Evolutionary conservation across 2,113 vertebrate species (phyloP).

Genomic region (Cyphomyrus plagiostoma): DNA sequence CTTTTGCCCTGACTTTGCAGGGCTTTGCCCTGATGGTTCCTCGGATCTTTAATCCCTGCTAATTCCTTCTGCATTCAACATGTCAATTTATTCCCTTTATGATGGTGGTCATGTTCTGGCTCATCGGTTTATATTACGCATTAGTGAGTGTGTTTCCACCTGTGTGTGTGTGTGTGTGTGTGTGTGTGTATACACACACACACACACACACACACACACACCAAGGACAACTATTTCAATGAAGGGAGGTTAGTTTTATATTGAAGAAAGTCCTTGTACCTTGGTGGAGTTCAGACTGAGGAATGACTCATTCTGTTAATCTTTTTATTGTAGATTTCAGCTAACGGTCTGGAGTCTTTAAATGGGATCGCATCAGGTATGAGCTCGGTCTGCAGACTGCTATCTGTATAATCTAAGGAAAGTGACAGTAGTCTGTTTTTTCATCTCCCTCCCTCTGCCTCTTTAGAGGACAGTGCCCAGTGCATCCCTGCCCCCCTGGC

Average conservation of each 20-base stretch:
- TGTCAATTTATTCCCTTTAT: background rate
- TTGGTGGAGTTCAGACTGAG: background rate
- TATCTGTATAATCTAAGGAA: background rate
- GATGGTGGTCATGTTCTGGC: background rate
- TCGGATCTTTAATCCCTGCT: background rate
- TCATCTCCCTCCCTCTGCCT: background rate
- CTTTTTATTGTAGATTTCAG: slow-evolving; percentile 58
- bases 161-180: background rate
- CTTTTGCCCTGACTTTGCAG: no score
- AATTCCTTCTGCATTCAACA: background rate
- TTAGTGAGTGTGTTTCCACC: background rate
- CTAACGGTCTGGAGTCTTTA: slow-evolving; percentile 81
- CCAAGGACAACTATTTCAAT: background rate
- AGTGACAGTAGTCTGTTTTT: background rate
- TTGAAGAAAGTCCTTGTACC: background rate
- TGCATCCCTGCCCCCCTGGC: slow-evolving; percentile 71
- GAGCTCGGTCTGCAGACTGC: background rate
- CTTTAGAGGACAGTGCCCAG: slow-evolving; percentile 57
- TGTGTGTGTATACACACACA: no score
- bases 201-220: no score
- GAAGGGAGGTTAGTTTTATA: background rate
- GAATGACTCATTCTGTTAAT: background rate
- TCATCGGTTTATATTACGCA: background rate
- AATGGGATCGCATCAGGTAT: slow-evolving; percentile 88
- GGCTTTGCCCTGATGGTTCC: no score